phyloP scores from a whole-genome alignment of 2,797 vertebrate species.

The Ibycter americanus region DNA sequence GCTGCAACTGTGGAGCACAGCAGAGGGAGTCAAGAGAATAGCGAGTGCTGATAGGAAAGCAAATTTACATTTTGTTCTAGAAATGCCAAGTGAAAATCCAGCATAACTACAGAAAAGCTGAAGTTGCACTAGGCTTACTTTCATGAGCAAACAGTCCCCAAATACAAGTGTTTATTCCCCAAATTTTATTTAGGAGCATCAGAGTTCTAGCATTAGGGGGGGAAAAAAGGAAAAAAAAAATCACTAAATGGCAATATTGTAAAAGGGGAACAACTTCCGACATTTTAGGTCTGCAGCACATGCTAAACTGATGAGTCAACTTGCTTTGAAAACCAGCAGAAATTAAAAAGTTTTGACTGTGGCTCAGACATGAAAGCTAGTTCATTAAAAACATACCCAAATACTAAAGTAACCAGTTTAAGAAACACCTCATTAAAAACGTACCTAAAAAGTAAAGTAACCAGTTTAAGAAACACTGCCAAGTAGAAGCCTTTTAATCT shows the following conservation, averaged over 20 bases:
- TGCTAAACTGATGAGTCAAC: not conserved
- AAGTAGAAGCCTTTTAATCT: not conserved
- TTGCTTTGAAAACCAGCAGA: not conserved
- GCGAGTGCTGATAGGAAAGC: rapidly evolving
- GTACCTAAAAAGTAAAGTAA: not conserved
- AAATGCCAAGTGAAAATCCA: not conserved
- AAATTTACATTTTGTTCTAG: not conserved
- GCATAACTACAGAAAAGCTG: not conserved
- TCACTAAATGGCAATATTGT: not conserved
- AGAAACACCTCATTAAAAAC: not conserved
- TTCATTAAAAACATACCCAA: not conserved
- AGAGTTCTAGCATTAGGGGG: not conserved
- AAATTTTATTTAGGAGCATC: no score
- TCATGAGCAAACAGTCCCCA: rapidly evolving
- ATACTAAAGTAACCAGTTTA: not conserved
- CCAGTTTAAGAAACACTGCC: not conserved
- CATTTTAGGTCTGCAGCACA: not conserved
- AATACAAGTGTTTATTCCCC: rapidly evolving
- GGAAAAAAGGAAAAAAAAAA: no score
- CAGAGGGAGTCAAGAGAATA: not conserved
- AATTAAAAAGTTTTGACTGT: not conserved
- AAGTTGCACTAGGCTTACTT: no score
- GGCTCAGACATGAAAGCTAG: not conserved
- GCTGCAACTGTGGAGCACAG: no score
- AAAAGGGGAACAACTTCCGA: not conserved